phyloP scores from a whole-genome alignment of 2,797 vertebrate species.

The Gallinago solitaria region DNA sequence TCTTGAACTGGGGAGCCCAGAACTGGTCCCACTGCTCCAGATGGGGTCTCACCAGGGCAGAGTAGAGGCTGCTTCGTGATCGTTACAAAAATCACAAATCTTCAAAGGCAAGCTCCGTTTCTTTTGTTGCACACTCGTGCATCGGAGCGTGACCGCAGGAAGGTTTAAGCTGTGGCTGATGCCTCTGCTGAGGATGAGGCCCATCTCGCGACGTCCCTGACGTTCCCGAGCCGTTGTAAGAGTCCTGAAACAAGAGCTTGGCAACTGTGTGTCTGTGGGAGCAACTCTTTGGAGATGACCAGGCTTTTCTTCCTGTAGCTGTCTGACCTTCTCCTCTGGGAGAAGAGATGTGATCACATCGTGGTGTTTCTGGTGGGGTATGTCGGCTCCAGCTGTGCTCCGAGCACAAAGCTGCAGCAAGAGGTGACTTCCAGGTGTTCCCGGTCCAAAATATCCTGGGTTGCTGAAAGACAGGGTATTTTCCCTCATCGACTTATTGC shows the following conservation, averaged over 20 bases:
- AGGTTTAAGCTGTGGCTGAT: neutral
- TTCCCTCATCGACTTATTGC: neutral
- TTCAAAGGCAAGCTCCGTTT: neutral
- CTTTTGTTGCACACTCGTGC: neutral
- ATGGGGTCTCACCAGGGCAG: too few species aligned
- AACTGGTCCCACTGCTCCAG: too few species aligned
- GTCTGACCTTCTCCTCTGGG: neutral
- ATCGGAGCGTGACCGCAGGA: neutral
- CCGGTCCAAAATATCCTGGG: neutral
- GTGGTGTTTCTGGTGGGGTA: neutral
- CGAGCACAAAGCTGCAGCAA: neutral
- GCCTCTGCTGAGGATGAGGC: neutral
- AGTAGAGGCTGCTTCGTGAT: accelerated
- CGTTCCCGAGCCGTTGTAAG: accelerated
- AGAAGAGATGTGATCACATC: neutral
- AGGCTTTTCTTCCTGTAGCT: neutral
- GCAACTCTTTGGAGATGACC: neutral
- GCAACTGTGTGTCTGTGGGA: neutral
- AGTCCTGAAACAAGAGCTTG: neutral
- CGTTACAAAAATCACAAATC: neutral
- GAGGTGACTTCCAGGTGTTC: neutral
- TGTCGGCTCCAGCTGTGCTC: neutral
- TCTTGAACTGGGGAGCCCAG: too few species aligned
- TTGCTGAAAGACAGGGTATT: neutral
- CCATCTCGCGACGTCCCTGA: neutral